Percentiles rank a stretch among this genome's conserved stretches.
Conservation (phyloP, 2,797 vertebrate species). For the Bovichtus variegatus region DNA sequence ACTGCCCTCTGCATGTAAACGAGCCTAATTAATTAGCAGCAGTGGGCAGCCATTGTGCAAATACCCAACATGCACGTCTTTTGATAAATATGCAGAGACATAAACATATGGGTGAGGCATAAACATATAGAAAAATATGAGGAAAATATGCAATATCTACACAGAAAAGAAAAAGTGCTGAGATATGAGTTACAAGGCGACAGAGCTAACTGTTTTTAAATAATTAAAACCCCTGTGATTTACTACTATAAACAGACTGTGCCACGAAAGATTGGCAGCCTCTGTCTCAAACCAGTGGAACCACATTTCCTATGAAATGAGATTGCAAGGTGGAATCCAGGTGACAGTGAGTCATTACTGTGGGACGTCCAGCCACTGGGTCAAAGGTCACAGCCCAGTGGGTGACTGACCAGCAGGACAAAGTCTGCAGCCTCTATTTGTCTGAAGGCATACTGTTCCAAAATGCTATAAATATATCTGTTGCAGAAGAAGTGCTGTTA, state of each 20-base stretch:
- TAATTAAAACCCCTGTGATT: background rate
- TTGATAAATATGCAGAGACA: background rate
- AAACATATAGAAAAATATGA: background rate
- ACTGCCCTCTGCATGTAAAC: background rate
- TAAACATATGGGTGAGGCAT: too few relatives aligned
- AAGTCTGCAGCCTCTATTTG: conserved; percentile 8
- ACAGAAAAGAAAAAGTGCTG: background rate
- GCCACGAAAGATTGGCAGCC: background rate
- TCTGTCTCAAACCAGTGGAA: conserved; percentile 1
- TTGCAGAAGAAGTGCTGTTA: too few relatives aligned
- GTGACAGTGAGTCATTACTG: conserved; percentile 42
- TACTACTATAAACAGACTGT: conserved; percentile 11
- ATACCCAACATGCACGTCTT: background rate
- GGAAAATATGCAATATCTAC: background rate
- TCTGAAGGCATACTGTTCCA: conserved; percentile 3
- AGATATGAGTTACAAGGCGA: background rate
- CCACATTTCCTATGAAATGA: background rate
- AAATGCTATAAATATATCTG: too few relatives aligned
- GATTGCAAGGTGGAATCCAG: conserved; percentile 29
- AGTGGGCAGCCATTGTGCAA: background rate
- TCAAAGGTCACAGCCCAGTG: conserved; percentile 40
- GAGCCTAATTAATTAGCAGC: background rate
- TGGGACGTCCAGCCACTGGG: conserved; percentile 30
- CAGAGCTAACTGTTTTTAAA: background rate
- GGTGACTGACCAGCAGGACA: conserved; percentile 5